phyloP scores from a whole-genome alignment of 2,888 invertebrate species.

The Listrodromus nycthemerus region DNA sequence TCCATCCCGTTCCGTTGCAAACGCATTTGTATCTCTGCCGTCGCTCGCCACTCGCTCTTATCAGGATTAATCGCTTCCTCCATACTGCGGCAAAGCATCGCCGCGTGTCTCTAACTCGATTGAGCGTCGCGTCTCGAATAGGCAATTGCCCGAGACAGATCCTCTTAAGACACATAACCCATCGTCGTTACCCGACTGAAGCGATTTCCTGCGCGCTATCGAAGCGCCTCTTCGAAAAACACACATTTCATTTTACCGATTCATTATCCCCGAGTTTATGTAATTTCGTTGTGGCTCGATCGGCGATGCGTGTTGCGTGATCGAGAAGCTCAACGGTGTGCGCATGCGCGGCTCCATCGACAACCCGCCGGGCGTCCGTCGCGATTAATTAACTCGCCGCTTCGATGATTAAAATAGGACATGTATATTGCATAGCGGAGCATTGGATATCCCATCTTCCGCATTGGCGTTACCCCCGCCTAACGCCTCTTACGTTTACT shows the following conservation, averaged over 20 bases:
- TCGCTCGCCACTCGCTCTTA: constrained; percentile 22
- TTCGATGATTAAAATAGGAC: neutral
- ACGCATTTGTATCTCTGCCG: constrained; percentile 5
- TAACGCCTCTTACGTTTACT: constrained; percentile 50
- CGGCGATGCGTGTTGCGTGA: constrained; percentile 19
- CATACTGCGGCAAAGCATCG: neutral
- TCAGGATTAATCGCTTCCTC: constrained; percentile 53
- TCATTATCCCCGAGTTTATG: constrained; percentile 20
- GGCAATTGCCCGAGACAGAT: neutral
- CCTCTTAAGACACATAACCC: constrained; percentile 8
- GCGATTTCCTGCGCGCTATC: neutral
- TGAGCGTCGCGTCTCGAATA: too few relatives aligned
- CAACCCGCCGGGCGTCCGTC: neutral
- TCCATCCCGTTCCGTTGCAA: constrained; percentile 10
- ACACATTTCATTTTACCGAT: constrained; percentile 39
- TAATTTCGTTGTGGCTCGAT: constrained; percentile 21
- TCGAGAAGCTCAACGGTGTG: neutral
- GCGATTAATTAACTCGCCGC: constrained; percentile 41
- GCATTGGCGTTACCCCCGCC: constrained; percentile 51
- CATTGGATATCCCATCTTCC: constrained; percentile 51
- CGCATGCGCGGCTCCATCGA: constrained; percentile 19
- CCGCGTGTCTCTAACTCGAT: neutral
- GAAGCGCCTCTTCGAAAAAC: constrained; percentile 23
- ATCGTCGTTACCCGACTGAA: neutral
- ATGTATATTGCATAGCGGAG: neutral